Conservation (phyloP, 2,888 invertebrate genomes). For the Scelioninae gen. 1 region DNA sequence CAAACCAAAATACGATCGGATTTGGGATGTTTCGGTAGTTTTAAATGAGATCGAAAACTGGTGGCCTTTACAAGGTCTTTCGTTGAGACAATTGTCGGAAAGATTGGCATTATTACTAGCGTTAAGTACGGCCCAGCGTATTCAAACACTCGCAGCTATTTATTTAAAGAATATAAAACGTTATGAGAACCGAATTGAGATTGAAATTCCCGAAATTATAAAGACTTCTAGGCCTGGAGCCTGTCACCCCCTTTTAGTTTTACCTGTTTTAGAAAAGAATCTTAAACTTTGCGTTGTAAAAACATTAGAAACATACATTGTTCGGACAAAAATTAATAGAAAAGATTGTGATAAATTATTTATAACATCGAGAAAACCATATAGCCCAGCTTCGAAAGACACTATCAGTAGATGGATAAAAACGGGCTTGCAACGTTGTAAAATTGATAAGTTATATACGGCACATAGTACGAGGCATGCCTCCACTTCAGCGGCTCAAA, state of each 20-base stretch:
- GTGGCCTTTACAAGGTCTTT: not conserved
- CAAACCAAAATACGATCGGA: slow-evolving; percentile 26
- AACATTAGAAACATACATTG: not conserved
- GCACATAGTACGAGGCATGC: slow-evolving; percentile 4
- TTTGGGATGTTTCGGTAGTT: slow-evolving; percentile 26
- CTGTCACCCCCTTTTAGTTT: not conserved
- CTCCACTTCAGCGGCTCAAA: not conserved
- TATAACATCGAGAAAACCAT: not conserved
- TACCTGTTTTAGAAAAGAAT: not conserved
- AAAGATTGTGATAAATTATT: too few species aligned
- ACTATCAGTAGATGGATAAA: slow-evolving; percentile 4
- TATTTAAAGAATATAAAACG: not conserved
- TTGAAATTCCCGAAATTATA: not conserved
- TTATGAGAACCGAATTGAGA: not conserved
- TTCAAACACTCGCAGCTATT: not conserved
- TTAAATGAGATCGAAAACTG: slow-evolving; percentile 2
- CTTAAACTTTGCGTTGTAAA: not conserved
- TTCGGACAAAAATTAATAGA: too few species aligned
- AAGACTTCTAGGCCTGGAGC: not conserved
- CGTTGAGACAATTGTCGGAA: not conserved
- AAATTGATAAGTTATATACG: not conserved
- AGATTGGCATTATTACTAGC: slow-evolving; percentile 4
- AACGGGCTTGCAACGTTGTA: not conserved
- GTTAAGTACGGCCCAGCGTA: not conserved
- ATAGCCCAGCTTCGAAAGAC: slow-evolving; percentile 1